Percentiles rank a stretch among this genome's conserved stretches.
phyloP scores from a whole-genome alignment of 2,113 vertebrate species.

The Gambusia affinis region DNA sequence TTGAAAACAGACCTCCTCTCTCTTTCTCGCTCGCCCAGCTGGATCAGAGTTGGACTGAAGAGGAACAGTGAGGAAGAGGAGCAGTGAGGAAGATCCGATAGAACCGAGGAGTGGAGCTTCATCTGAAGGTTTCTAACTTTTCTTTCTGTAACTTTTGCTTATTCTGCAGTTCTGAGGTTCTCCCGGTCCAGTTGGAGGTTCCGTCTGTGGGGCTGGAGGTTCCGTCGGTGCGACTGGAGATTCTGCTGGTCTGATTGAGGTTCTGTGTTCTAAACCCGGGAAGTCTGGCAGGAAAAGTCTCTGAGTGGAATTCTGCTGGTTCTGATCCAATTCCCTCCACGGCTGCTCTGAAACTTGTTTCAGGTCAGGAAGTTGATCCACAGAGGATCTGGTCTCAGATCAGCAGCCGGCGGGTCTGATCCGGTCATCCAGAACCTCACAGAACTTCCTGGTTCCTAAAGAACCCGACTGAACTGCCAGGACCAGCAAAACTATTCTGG shows the following conservation, averaged over 20 bases:
- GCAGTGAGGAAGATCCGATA: neutral
- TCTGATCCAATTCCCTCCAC: too few species aligned
- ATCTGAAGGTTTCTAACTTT: conserved; percentile 28
- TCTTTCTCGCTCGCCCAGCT: conserved; percentile 31
- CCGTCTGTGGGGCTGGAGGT: too few species aligned
- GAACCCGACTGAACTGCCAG: neutral
- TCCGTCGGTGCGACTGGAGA: too few species aligned
- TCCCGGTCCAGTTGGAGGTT: neutral
- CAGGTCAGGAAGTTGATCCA: too few species aligned
- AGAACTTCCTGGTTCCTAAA: neutral
- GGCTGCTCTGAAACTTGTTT: too few species aligned
- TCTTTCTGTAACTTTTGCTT: neutral
- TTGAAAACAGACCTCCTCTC: conserved; percentile 58
- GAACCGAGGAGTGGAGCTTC: neutral
- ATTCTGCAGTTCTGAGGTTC: neutral
- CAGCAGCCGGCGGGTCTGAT: neutral
- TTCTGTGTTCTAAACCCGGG: too few species aligned
- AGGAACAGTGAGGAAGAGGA: neutral
- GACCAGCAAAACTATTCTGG: neutral
- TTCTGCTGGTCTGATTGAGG: neutral
- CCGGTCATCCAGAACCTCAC: neutral
- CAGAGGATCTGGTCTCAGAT: neutral
- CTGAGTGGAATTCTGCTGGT: neutral
- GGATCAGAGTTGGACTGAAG: conserved; percentile 28
- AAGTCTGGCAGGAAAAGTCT: neutral